Evolutionary conservation across 2,888 invertebrate genomes (phyloP).

Genomic region (Drosophila falleni): DNA sequence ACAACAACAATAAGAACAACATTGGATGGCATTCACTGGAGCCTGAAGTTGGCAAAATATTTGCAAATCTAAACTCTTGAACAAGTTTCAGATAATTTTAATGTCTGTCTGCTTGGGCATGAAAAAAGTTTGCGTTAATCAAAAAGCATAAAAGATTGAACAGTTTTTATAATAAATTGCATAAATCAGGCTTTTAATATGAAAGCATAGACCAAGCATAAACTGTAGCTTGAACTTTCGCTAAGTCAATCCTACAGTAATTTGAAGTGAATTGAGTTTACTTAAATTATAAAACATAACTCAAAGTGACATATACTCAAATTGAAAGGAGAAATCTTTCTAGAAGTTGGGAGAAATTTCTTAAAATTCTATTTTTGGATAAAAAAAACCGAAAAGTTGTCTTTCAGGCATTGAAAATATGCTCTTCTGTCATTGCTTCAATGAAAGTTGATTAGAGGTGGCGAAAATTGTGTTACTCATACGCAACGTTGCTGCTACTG

Average conservation of each 20-base stretch:
- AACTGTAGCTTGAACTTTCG: slow-evolving; percentile 6
- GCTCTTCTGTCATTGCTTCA: slow-evolving; percentile 10
- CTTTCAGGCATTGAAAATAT: slow-evolving; percentile 11
- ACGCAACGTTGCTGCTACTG: slow-evolving; percentile 28
- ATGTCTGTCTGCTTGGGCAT: slow-evolving; percentile 1
- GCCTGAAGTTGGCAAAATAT: slow-evolving; percentile 51
- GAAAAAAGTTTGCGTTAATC: slow-evolving; percentile 24
- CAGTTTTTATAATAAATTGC: slow-evolving; percentile 3
- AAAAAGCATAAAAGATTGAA: slow-evolving; percentile 14
- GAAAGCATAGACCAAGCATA: background rate
- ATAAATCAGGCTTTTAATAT: background rate
- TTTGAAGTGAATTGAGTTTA: slow-evolving; percentile 8
- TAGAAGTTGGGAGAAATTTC: background rate
- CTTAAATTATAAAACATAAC: slow-evolving; percentile 9
- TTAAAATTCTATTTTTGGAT: slow-evolving; percentile 1
- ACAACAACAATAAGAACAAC: slow-evolving; percentile 7
- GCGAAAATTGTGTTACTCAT: slow-evolving; percentile 36
- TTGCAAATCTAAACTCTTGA: slow-evolving; percentile 30
- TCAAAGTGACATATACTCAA: background rate
- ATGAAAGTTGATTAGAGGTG: slow-evolving; percentile 40
- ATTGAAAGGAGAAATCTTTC: background rate
- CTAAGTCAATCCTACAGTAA: slow-evolving; percentile 3
- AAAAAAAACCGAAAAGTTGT: background rate
- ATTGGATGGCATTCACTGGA: slow-evolving; percentile 17
- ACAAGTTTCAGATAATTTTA: slow-evolving; percentile 26